Evolutionary conservation across 1,140 invertebrate species (phyloP).

Genomic region (Coptotermes formosanus): DNA sequence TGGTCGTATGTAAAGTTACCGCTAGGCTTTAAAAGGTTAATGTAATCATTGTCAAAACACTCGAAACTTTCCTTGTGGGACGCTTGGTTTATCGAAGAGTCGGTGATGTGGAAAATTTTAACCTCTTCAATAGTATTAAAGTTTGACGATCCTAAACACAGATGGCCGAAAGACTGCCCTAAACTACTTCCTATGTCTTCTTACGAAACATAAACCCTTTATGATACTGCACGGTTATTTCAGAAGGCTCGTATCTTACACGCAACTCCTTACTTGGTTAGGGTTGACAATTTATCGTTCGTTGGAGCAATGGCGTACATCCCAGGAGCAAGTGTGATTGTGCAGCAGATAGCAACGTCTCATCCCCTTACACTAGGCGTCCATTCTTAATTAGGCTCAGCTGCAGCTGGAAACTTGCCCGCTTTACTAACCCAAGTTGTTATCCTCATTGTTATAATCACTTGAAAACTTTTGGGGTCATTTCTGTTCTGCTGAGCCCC

Average conservation of each 20-base stretch:
- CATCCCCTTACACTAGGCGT: not conserved
- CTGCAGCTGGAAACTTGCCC: slow-evolving; percentile 12
- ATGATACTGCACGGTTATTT: too few species aligned
- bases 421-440: slow-evolving; percentile 1
- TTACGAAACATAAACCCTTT: too few species aligned
- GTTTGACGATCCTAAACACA: too few species aligned
- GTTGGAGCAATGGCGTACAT: not conserved
- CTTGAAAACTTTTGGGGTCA: slow-evolving; percentile 15
- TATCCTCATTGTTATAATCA: not conserved
- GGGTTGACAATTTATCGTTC: not conserved
- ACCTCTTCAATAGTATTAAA: too few species aligned
- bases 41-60: too few species aligned
- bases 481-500: slow-evolving; percentile 4
- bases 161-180: too few species aligned
- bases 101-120: too few species aligned
- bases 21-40: too few species aligned
- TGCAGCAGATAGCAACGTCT: not conserved
- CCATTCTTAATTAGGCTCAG: slow-evolving; percentile 18
- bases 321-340: not conserved
- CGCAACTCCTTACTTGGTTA: not conserved
- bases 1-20: too few species aligned
- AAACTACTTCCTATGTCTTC: too few species aligned
- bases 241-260: not conserved
- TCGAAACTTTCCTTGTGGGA: too few species aligned
- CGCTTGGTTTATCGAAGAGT: too few species aligned